Evolutionary conservation across 2,113 vertebrate species (phyloP), one percentile per base, ranked within the genome.

Genomic region (Dromaius novaehollandiae): DNA sequence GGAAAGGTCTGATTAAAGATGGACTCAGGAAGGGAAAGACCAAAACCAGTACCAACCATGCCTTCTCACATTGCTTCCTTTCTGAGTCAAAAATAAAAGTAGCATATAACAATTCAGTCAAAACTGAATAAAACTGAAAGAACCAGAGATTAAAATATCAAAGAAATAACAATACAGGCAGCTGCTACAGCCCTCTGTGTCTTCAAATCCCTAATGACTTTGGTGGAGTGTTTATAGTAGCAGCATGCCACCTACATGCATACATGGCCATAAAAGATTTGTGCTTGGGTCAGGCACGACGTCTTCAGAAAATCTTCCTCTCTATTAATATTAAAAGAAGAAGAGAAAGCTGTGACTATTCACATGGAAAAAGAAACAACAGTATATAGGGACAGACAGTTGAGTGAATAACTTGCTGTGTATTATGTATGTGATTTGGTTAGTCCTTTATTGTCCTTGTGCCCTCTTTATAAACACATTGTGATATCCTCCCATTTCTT

Each of bases 301-400:
- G 50, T 71, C 58, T 90, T 19, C 68, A 75, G 64, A 92, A 90
- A 50, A 93, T 9, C 40, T 94, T 42, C 21, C 13, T 92, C 53
- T 90, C 50, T 71, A 86, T 96, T 89, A 82, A 95, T 92, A 94
- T 93, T 96, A 81, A 88, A 97, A 82, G 83, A 78, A 93, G 71
- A 93, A 93, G 69, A 96, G 76, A 73, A 79, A 89, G 55, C 66
- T 96, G 74, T 86, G 82, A 78, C 46, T 87, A 58, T 48, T 95
- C 74, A 42, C 24, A 76, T 7, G 34, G 64, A 78, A 95, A 90
- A 21, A 86, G 50, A 88, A 92, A 53, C 28, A 60, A 6, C 18
- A 34, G 17, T 61, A 36, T 38, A 65, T 36, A 65, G n/a, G 66
- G 90, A 94, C 42, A 90, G 77, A 61, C 86, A 86, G 32, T 74